phyloP scores from a whole-genome alignment of 2,113 vertebrate genomes.

The Macrotis lagotis region DNA sequence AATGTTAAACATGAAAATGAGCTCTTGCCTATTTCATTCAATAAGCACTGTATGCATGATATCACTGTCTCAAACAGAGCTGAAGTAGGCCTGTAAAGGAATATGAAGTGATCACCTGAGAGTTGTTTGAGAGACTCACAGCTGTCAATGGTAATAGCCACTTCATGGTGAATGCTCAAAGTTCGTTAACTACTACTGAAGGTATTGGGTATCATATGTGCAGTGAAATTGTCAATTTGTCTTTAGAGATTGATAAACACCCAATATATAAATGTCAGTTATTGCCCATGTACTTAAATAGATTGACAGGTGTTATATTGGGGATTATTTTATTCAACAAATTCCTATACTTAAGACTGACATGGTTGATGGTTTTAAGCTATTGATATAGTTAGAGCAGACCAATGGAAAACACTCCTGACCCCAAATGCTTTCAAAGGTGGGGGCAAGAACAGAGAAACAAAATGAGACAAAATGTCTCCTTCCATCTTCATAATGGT shows the following conservation, averaged over 20 bases:
- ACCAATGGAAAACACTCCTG: not conserved
- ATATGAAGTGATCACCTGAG: not conserved
- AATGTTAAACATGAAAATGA: not conserved
- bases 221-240: slow-evolving; percentile 83
- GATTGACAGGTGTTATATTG: slow-evolving; percentile 54
- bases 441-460: not conserved
- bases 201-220: slow-evolving; percentile 80
- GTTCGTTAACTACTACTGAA: slow-evolving; percentile 85
- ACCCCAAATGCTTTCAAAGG: not conserved
- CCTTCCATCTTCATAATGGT: not conserved
- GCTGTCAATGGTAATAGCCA: slow-evolving; percentile 82
- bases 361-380: slow-evolving; percentile 52
- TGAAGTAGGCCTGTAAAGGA: not conserved
- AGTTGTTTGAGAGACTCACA: slow-evolving; percentile 66
- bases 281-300: slow-evolving; percentile 71
- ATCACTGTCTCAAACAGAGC: not conserved
- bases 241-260: slow-evolving; percentile 85
- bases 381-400: not conserved
- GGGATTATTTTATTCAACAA: slow-evolving; percentile 40
- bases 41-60: not conserved
- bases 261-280: slow-evolving; percentile 81
- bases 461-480: not conserved
- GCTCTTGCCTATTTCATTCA: not conserved
- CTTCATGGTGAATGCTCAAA: slow-evolving; percentile 79
- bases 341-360: slow-evolving; percentile 72